A percentile compares a stretch with the other conserved stretches of the same genome.
phyloP scores from a whole-genome alignment of 2,888 invertebrate species.

The Pharmacophagus antenor region DNA sequence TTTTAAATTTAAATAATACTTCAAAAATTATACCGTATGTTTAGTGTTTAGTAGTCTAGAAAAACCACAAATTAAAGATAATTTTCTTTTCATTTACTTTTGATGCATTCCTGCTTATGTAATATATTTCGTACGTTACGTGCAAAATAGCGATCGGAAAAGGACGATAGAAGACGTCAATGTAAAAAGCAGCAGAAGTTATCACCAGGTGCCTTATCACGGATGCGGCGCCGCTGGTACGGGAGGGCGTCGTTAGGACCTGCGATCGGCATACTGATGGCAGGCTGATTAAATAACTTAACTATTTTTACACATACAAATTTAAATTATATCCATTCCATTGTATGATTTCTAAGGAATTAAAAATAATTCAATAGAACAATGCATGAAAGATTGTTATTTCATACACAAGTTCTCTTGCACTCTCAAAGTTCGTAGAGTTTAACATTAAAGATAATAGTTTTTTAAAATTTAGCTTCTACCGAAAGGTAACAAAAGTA shows the following conservation, averaged over 20 bases:
- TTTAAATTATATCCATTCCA: too few species aligned
- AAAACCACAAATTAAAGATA: background rate
- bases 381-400: too few species aligned
- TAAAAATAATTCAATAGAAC: too few species aligned
- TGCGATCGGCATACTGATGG: slow-evolving; percentile 36
- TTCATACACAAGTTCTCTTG: too few species aligned
- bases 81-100: background rate
- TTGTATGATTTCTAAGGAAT: too few species aligned
- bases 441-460: too few species aligned
- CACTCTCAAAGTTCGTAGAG: too few species aligned
- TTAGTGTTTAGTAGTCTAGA: background rate
- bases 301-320: background rate
- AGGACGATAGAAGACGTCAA: slow-evolving; percentile 46
- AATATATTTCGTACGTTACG: slow-evolving; percentile 29
- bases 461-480: too few species aligned
- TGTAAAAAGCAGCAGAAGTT: slow-evolving; percentile 43
- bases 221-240: slow-evolving; percentile 36
- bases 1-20: too few species aligned
- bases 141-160: slow-evolving; percentile 34
- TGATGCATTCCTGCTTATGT: slow-evolving; percentile 7
- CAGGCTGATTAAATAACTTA: slow-evolving; percentile 32
- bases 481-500: too few species aligned
- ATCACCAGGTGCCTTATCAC: slow-evolving; percentile 48
- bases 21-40: too few species aligned
- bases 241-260: slow-evolving; percentile 44